Conservation (phyloP, 1,140 invertebrate genomes). For the Hetaerina americana region DNA sequence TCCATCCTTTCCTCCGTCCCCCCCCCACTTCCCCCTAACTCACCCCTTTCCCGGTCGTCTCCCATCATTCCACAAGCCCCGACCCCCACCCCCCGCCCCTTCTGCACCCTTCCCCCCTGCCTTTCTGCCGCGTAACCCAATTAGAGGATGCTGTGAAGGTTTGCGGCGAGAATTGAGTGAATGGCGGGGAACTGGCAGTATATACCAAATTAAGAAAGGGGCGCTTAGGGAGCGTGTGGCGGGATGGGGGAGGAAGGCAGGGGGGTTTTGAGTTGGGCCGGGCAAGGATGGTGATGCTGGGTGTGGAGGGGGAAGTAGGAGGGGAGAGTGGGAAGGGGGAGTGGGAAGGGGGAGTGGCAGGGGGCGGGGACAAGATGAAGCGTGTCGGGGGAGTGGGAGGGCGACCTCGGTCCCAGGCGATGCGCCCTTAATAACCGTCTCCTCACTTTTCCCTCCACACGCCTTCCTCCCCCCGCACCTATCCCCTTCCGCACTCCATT, state of each 20-base stretch:
- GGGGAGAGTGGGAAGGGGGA: not conserved
- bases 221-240: not conserved
- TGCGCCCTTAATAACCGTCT: not conserved
- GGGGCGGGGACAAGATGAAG: no score
- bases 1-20: no score
- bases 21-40: no score
- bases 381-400: not conserved
- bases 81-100: no score
- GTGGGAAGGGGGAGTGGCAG: no score
- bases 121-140: not conserved
- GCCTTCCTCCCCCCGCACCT: no score
- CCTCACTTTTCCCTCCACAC: no score
- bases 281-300: not conserved
- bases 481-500: no score
- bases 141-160: not conserved
- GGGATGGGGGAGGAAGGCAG: not conserved
- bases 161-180: not conserved
- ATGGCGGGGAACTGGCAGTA: not conserved
- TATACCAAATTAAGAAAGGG: not conserved
- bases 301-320: not conserved
- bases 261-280: no score
- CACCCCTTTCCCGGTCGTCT: no score
- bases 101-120: not conserved
- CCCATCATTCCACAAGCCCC: no score
- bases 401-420: not conserved